Evolutionary conservation across 2,113 vertebrate genomes (phyloP), one percentile per base, ranked within the genome.

Genomic region (Guaruba guarouba): DNA sequence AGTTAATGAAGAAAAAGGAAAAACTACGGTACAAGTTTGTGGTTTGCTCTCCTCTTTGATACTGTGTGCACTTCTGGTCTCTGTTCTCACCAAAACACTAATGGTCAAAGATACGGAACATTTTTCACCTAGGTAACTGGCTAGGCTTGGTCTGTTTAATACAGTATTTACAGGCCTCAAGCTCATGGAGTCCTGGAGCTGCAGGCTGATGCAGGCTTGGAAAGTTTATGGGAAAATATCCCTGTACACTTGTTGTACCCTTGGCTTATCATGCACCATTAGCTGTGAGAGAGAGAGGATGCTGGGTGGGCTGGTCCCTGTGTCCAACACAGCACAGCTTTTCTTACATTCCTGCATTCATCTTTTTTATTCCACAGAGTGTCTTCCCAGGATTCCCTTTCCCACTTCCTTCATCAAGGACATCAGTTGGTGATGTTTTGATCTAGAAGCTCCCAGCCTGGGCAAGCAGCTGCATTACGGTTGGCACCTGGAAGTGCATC

Each of bases 401-500:
- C 18, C n/a, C 31, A 52, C 28, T 61, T 22, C 17, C 8, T n/a
- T 86, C 52, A 54, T 82, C 63, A 29, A 57, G 71, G 37, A 63
- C 13, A 15, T 44, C 43, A 8, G 1, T 17, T 33, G 61, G 35
- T 11, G 52, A 62, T 79, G 35, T 70, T 57, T 83, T 74, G 63
- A 51, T 66, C n/a, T 64, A 55, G 44, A 86, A 68, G 55, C 29
- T 89, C 59, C 37, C 75, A 77, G 31, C 59, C 52, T 87, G 84
- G 54, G 7, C 57, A 85, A 93, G 66, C 82, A 64, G 91, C 75
- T 90, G 84, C 2, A 0, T 54, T 67, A 83, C 4, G 5, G 49
- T n/a, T 80, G 75, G 90, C 82, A 88, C 86, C 87, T 96, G 92
- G 87, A 90, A 77, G 10, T 77, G 51, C 63, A 64, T 78, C 92